phyloP scores from a whole-genome alignment of 2,888 invertebrate species.

The Papilio protenor region DNA sequence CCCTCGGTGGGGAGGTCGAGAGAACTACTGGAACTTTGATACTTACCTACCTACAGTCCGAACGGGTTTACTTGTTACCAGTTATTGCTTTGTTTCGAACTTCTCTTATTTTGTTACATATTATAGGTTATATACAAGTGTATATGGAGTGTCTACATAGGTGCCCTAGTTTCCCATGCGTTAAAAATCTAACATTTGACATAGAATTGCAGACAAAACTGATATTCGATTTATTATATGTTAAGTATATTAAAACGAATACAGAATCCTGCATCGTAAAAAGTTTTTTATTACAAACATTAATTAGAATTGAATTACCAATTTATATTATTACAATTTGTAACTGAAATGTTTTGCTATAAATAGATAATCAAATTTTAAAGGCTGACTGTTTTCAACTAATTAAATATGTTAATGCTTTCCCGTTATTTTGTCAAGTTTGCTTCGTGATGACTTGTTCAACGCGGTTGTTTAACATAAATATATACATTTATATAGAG shows the following conservation, averaged over 20 bases:
- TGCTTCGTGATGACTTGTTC: constrained; percentile 8
- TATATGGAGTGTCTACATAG: neutral
- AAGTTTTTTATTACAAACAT: constrained; percentile 3
- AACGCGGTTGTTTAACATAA: constrained; percentile 16
- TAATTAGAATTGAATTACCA: constrained; percentile 5
- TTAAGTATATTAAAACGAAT: neutral
- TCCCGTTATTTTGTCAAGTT: constrained; percentile 28
- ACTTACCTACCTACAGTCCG: constrained; percentile 48
- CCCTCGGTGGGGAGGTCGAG: constrained; percentile 62
- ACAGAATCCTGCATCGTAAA: neutral
- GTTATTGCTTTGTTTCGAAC: constrained; percentile 37
- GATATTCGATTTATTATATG: too few relatives aligned
- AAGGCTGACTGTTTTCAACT: constrained; percentile 11
- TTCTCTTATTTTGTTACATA: constrained; percentile 32
- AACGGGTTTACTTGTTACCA: constrained; percentile 41
- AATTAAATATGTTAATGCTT: constrained; percentile 34
- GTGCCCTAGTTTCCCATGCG: too few relatives aligned
- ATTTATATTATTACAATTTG: constrained; percentile 17
- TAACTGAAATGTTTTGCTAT: constrained; percentile 6
- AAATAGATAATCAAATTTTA: constrained; percentile 28
- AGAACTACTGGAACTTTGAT: constrained; percentile 69
- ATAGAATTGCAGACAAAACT: too few relatives aligned
- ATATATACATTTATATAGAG: constrained; percentile 1
- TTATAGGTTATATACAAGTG: constrained; percentile 7
- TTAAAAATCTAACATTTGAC: too few relatives aligned